Percentiles rank a stretch among this genome's conserved stretches.
phyloP scores from a whole-genome alignment of 2,797 vertebrate genomes.

The Tarsius wallacei region DNA sequence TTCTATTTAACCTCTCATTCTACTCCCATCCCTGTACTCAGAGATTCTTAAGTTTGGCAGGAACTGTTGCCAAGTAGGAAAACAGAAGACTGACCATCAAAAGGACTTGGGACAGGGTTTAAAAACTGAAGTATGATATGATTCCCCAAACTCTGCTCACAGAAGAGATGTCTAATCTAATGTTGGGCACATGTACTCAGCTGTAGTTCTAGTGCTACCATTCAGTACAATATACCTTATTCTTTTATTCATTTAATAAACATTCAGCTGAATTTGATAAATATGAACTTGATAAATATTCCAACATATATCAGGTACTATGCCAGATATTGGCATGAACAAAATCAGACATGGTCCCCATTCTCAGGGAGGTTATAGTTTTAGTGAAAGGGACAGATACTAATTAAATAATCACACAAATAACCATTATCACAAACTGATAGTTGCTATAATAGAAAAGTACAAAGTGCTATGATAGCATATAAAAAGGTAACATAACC shows the following conservation, averaged over 20 bases:
- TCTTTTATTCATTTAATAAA: constrained; percentile 28
- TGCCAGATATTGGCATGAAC: background rate
- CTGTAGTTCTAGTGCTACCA: background rate
- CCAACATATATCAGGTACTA: background rate
- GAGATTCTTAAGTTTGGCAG: background rate
- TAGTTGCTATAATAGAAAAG: background rate
- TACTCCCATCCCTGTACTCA: background rate
- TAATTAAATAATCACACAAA: background rate
- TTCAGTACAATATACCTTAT: background rate
- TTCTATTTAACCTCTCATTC: background rate
- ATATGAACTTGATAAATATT: background rate
- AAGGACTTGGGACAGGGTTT: background rate
- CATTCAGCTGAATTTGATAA: constrained; percentile 31
- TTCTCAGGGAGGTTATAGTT: background rate
- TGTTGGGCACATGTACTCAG: background rate
- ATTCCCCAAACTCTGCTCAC: background rate
- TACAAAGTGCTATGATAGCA: background rate
- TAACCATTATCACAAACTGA: background rate
- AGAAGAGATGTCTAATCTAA: background rate
- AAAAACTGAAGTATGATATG: background rate
- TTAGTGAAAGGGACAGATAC: background rate
- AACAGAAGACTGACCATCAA: background rate
- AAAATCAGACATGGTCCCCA: constrained; percentile 8
- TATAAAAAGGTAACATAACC: background rate
- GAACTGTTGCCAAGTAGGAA: background rate